Conservation (phyloP, 2,797 vertebrate species). For the Lepidocolaptes lacrymiger region DNA sequence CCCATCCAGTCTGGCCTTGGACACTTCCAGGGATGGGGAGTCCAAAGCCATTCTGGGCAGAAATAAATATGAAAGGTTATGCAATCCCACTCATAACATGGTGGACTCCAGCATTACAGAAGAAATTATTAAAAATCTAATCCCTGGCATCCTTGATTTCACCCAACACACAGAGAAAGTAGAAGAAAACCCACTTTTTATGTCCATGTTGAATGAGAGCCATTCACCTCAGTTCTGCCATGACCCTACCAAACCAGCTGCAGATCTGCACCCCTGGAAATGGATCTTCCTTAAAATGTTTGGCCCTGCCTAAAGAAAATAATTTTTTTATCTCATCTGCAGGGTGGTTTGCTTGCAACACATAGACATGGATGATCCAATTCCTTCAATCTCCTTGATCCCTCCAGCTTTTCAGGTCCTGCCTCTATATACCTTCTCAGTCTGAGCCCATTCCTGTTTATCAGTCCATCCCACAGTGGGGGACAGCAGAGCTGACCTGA, state of each 20-base stretch:
- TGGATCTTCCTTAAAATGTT: background rate
- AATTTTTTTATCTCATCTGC: background rate
- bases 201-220: background rate
- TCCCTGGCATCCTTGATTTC: background rate
- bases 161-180: background rate
- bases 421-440: background rate
- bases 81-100: background rate
- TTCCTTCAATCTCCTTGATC: background rate
- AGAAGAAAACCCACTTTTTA: background rate
- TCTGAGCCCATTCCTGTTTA: background rate
- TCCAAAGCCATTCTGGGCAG: background rate
- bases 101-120: background rate
- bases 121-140: background rate
- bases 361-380: fast-evolving
- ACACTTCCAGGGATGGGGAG: background rate
- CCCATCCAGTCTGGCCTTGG: background rate
- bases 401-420: background rate
- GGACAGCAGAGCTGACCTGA: fast-evolving
- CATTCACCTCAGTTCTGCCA: background rate
- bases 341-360: background rate
- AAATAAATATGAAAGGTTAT: background rate
- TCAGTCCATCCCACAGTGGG: fast-evolving
- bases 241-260: background rate
- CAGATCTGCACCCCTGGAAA: background rate
- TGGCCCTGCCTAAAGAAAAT: background rate